Evolutionary conservation across 2,888 invertebrate species (phyloP).

Genomic region (Eupithecia tripunctaria): DNA sequence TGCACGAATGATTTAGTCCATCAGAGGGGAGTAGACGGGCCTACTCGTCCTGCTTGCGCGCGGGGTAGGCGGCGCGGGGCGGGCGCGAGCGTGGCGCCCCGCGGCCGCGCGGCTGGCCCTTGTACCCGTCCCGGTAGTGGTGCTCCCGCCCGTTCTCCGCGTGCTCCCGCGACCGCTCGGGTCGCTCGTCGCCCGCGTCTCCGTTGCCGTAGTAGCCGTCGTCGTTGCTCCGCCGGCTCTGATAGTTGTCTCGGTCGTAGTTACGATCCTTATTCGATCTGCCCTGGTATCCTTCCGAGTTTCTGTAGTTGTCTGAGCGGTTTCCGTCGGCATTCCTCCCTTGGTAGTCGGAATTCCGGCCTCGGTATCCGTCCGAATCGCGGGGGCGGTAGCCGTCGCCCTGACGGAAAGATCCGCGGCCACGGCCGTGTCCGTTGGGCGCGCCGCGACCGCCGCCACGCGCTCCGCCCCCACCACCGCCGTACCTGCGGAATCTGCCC

Average conservation of each 20-base stretch:
- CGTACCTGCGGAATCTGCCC: constrained; percentile 68
- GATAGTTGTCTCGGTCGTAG: constrained; percentile 58
- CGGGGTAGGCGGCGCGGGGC: constrained; percentile 63
- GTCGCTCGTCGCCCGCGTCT: constrained; percentile 72
- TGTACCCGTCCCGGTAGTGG: constrained; percentile 76
- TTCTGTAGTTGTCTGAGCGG: constrained; percentile 65
- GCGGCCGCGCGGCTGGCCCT: constrained; percentile 81
- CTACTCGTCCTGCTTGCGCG: constrained; percentile 67
- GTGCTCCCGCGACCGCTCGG: constrained; percentile 70
- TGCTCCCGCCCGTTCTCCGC: constrained; percentile 79
- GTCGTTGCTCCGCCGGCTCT: constrained; percentile 63
- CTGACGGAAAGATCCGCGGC: constrained; percentile 65
- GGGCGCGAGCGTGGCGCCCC: constrained; percentile 70
- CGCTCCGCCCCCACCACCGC: constrained; percentile 66
- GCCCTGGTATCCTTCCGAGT: constrained; percentile 50
- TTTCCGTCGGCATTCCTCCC: constrained; percentile 50
- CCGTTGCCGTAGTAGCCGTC: constrained; percentile 76
- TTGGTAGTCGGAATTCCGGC: constrained; percentile 37
- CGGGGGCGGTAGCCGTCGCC: constrained; percentile 68
- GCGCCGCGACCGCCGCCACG: constrained; percentile 71
- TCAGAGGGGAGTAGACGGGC: constrained; percentile 49
- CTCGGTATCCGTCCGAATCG: constrained; percentile 52
- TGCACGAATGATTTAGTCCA: constrained; percentile 85
- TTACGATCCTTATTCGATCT: constrained; percentile 65
- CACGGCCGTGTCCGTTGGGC: constrained; percentile 75